phyloP scores from a whole-genome alignment of 2,797 vertebrate species.

The Coregonus sp. region DNA sequence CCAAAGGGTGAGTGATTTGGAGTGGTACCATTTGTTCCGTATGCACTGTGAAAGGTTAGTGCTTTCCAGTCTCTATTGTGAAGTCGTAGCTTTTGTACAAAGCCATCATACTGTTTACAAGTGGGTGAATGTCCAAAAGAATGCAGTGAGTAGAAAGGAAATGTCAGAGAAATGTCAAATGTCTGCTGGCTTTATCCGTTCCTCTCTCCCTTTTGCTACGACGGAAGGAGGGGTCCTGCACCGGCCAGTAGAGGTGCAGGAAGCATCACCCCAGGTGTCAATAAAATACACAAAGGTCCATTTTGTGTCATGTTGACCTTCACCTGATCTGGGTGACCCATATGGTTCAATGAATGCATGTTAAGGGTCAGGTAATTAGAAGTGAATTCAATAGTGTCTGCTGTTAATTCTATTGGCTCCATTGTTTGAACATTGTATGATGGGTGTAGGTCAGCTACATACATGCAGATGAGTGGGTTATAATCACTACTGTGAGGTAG shows the following conservation, averaged over 20 bases:
- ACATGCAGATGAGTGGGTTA: not conserved
- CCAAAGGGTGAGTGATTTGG: slow-evolving; percentile 44
- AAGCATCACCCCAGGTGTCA: no score
- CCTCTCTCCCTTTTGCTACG: slow-evolving; percentile 57
- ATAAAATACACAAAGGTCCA: no score
- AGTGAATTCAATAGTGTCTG: not conserved
- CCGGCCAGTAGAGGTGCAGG: not conserved
- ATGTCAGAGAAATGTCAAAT: slow-evolving; percentile 79
- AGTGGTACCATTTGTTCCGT: slow-evolving; percentile 57
- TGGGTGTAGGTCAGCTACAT: not conserved
- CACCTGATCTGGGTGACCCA: not conserved
- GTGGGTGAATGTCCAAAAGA: slow-evolving; percentile 69
- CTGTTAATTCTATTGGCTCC: not conserved
- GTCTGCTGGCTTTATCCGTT: slow-evolving; percentile 53
- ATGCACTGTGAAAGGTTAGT: slow-evolving; percentile 73
- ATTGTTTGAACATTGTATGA: not conserved
- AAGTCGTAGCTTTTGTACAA: slow-evolving; percentile 68
- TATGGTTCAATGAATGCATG: not conserved
- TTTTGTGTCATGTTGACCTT: no score
- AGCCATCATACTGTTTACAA: slow-evolving; percentile 75
- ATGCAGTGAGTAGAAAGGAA: slow-evolving; percentile 69
- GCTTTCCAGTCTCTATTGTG: slow-evolving; percentile 65
- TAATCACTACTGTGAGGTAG: not conserved
- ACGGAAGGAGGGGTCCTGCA: slow-evolving; percentile 24
- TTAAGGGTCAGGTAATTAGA: not conserved